Evolutionary conservation across 2,113 vertebrate species (phyloP).

Genomic region (Xiphias gladius): DNA sequence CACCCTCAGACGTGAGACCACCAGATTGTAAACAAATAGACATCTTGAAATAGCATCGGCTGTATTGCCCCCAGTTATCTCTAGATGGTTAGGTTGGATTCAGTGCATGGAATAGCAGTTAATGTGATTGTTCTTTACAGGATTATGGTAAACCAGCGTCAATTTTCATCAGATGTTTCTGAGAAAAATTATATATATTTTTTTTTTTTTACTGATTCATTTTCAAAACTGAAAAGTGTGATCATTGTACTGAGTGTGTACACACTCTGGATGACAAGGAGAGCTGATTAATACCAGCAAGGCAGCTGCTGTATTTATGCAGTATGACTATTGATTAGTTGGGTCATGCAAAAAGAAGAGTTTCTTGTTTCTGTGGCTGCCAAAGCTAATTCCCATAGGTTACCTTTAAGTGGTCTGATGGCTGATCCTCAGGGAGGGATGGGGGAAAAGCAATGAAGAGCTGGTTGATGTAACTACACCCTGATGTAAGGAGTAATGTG

Average conservation of each 20-base stretch:
- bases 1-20: neutral
- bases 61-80: neutral
- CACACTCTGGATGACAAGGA: slow-evolving; percentile 6
- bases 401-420: slow-evolving; percentile 50
- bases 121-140: neutral
- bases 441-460: neutral
- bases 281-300: slow-evolving; percentile 13
- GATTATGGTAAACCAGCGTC: neutral
- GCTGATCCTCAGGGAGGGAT: slow-evolving; percentile 22
- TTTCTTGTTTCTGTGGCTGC: slow-evolving; percentile 49
- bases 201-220: no score
- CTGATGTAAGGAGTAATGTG: neutral
- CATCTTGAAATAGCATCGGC: neutral
- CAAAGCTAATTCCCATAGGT: slow-evolving; percentile 51
- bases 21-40: neutral
- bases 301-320: slow-evolving; percentile 42
- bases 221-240: neutral
- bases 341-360: slow-evolving; percentile 50
- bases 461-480: slow-evolving; percentile 12
- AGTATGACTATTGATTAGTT: slow-evolving; percentile 53
- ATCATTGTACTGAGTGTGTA: neutral
- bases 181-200: neutral
- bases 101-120: neutral
- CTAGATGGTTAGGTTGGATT: no score
- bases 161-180: neutral